Base-by-base conservation (phyloP, 1,140 invertebrate species). In the Colletes latitarsis region DNA sequence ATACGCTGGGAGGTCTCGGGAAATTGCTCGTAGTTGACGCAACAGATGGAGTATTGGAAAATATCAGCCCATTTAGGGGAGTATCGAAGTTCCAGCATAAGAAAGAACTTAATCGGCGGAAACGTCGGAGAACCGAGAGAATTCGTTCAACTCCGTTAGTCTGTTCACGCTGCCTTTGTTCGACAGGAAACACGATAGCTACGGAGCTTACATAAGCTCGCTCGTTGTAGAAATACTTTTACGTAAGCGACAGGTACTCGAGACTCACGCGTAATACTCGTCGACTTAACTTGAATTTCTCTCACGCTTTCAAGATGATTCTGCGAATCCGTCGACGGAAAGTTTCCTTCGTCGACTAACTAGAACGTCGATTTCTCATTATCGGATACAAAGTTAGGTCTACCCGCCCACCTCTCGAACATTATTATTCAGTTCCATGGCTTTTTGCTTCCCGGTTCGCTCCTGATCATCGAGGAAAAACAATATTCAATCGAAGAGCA, bases 351-450 rank as follows among this genome's bases (percentile, higher is more conserved):
- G 43, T 17, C 19, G 17, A 49, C 41, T 30, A 55, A 60, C 15
- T 5, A 9, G 1, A 58, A 58, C 49, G 41, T 74, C 71, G 21
- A 67, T 74, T 66, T 66, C 62, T 66, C 62, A 17, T 66, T 80
- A 73, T 74, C 41, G 14, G 55, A 19, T 39, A 52, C 19, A 70
- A 62, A 21, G n/a, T 67, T 57, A n/a, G 55, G 5, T 52, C 17
- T 41, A 60, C 60, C 41, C 9, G 2, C 6, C 14, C 30, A 30
- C 30, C 19, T 4, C 39, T 43, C 17, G 19, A 53, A 64, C 19
- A 5, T 53, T n/a, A 17, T 64, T 63, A 30, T 49, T 14, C 6
- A 9, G 1, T 52, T 21, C 4, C 21, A 15, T 68, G 5, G 19
- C 15, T 46, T 57, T 43, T 39, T 39, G n/a, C 14, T 3, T 5